Evolutionary conservation across 2,797 vertebrate species (phyloP).

Genomic region (Diglossa cyanea): DNA sequence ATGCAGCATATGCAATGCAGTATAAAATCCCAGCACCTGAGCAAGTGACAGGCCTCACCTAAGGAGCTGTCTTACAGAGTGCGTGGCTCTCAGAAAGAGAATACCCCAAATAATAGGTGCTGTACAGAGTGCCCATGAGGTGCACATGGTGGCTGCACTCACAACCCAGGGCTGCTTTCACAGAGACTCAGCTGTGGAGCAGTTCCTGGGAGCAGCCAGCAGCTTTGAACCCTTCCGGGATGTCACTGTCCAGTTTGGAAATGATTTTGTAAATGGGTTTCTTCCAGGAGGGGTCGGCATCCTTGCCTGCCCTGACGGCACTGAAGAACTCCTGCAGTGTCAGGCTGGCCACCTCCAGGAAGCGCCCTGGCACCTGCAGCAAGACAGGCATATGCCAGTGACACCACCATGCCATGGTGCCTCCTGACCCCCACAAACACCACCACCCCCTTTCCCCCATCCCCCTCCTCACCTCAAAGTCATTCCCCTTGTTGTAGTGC

Average conservation of each 20-base stretch:
- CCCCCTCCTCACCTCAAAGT: conserved; percentile 85
- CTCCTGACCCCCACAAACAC: accelerated
- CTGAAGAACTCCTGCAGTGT: conserved; percentile 93
- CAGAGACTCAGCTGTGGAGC: conserved; percentile 34
- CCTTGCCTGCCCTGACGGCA: conserved; percentile 86
- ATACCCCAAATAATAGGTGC: not conserved
- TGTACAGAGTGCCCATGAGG: not conserved
- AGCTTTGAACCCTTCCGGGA: conserved; percentile 91
- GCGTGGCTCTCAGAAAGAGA: not conserved
- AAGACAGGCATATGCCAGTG: not conserved
- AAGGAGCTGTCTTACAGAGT: not conserved
- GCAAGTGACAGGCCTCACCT: not conserved
- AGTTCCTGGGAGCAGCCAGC: conserved; percentile 81
- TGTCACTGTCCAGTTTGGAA: conserved; percentile 94
- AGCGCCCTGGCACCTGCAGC: conserved; percentile 88
- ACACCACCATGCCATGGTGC: accelerated
- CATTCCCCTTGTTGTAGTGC: conserved; percentile 96
- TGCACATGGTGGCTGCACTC: not conserved
- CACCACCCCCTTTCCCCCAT: not conserved
- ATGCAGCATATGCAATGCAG: not conserved
- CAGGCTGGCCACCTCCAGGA: conserved; percentile 91
- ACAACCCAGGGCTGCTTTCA: not conserved
- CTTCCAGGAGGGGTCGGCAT: conserved; percentile 95
- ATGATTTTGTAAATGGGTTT: conserved; percentile 99
- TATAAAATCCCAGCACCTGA: not conserved